Percentiles rank a stretch among this genome's conserved stretches.
phyloP scores from a whole-genome alignment of 2,797 vertebrate genomes.

The Lepus oiostolus region DNA sequence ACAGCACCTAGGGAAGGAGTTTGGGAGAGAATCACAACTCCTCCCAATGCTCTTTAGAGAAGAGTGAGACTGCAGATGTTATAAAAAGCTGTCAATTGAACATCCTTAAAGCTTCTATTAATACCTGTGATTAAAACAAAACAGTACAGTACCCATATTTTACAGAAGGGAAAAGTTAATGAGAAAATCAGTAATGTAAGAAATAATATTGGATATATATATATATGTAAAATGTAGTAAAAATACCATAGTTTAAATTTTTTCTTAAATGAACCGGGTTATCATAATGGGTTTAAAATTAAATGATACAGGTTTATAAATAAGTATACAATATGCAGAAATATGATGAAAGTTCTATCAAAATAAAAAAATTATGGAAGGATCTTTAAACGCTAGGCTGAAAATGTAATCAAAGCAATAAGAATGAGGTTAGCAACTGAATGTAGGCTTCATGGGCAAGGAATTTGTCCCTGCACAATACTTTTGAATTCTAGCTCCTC shows the following conservation, averaged over 20 bases:
- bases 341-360: not conserved
- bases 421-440: not conserved
- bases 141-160: not conserved
- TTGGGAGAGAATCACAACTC: not conserved
- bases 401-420: not conserved
- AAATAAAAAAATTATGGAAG: not conserved
- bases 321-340: not conserved
- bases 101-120: not conserved
- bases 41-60: not conserved
- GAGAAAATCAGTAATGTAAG: not conserved
- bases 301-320: not conserved
- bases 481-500: not conserved
- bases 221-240: too few relatives aligned
- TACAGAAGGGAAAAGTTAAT: not conserved
- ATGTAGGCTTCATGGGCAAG: not conserved
- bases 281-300: not conserved
- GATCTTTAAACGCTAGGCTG: not conserved
- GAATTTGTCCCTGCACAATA: not conserved
- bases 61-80: not conserved
- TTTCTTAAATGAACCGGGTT: not conserved
- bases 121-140: not conserved
- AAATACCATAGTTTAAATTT: too few relatives aligned
- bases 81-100: not conserved
- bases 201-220: not conserved
- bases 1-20: too few relatives aligned